These are phyloP conservation scores for Eremophila alpestris DNA, from an alignment of 2,797 vertebrate species.

Conservation along the genomic window DNA sequence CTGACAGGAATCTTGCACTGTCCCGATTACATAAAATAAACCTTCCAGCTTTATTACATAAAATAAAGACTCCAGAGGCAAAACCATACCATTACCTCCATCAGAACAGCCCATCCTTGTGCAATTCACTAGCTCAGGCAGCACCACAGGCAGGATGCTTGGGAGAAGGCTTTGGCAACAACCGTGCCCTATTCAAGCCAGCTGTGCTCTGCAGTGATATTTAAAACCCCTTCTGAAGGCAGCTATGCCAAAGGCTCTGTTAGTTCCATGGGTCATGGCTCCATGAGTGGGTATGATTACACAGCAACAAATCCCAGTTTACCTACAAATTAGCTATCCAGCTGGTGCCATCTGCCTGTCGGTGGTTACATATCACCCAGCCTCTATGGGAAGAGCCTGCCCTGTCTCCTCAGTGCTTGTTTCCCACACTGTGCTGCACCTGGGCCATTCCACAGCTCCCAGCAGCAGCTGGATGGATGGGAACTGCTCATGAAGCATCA, in stretches of 20 bases:
- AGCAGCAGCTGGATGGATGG: background rate
- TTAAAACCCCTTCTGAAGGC: background rate
- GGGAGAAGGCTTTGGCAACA: background rate
- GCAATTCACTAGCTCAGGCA: background rate
- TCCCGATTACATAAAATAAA: background rate
- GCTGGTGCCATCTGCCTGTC: constrained; percentile 66
- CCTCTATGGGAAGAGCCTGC: background rate
- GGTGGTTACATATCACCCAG: constrained; percentile 45
- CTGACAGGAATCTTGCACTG: background rate
- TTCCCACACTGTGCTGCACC: background rate
- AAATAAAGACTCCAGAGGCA: background rate
- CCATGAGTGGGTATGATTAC: background rate
- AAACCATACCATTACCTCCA: background rate
- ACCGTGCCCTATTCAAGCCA: background rate
- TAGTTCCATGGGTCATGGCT: background rate
- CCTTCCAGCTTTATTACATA: background rate
- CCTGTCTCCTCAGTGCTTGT: rapidly evolving
- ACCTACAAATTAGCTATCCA: constrained; percentile 55
- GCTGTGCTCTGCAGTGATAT: background rate
- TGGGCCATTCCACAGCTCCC: background rate
- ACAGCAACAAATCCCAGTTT: constrained; percentile 31
- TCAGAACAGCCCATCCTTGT: background rate
- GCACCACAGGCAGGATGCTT: background rate
- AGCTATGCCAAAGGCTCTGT: background rate
- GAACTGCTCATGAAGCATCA: rapidly evolving